Evolutionary conservation across 2,113 vertebrate genomes (phyloP), one percentile per base, ranked within the genome.

Genomic region (Triplophysa siluroides): DNA sequence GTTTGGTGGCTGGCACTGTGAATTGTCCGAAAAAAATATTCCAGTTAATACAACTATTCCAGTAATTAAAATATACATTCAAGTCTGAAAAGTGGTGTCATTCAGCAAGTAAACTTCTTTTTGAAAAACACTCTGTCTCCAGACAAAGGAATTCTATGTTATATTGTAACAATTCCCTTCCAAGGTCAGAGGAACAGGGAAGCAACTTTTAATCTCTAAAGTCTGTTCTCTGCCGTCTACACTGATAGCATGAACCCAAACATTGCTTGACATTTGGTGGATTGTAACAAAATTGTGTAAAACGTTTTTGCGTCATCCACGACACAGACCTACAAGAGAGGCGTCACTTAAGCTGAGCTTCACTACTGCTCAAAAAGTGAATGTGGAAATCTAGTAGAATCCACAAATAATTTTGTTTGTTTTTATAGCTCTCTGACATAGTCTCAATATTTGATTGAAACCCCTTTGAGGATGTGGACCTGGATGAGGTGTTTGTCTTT

Each of bases 161-260:
- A 58, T 41, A 76, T 52, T 83, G 78, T 80, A 60, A 60, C 74
- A 52, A 21, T 50, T 61, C 26, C 1, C 14, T 56, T 11, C 33
- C 83, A 84, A 84, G 83, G 83, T 21, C 83, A 84, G 26, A 29
- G 29, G 12, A 18, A 66, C 38, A 54, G 68, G 26, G 2, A 50
- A 75, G 66, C 10, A 8, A 69, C 41, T 38, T 29, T 3, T 70
- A 64, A 80, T 77, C 65, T 76, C 21, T 50, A 16, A 65, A 38
- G 54, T 23, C 56, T 72, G 67, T 62, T 67, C 64, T 61, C 54
- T 78, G 11, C 19, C 33, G 19, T 58, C 50, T 16, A 68, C 41
- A 65, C 38, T 19, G 23, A 84, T 81, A 81, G 63, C 50, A 70
- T 13, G 16, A 81, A 78, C 69, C 75, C 79, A 84, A 81, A 84